Percentiles rank a stretch among this genome's conserved stretches.
phyloP scores from a whole-genome alignment of 2,113 vertebrate species.

The Cyprinus carpio region DNA sequence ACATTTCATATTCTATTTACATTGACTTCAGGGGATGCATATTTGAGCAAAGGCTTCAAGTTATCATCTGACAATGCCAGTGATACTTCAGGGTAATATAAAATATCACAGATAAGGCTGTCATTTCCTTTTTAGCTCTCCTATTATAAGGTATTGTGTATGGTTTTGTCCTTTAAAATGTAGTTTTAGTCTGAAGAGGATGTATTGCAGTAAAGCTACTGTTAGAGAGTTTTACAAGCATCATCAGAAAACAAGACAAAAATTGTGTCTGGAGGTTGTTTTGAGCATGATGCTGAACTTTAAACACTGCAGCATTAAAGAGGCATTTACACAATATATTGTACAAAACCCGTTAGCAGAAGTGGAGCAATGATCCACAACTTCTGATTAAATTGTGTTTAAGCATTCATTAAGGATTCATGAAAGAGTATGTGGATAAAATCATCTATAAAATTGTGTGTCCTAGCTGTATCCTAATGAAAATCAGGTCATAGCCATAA shows the following conservation, averaged over 20 bases:
- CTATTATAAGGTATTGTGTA: background rate
- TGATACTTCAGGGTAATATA: background rate
- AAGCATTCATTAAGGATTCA: background rate
- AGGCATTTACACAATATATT: background rate
- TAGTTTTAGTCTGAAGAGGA: background rate
- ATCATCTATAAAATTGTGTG: background rate
- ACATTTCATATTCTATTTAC: background rate
- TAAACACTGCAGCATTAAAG: background rate
- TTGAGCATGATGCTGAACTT: slow-evolving; percentile 6
- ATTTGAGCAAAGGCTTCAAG: background rate
- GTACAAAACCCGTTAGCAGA: background rate
- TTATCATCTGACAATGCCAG: background rate
- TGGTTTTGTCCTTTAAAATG: background rate
- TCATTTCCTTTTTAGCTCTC: background rate
- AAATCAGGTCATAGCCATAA: slow-evolving; percentile 32
- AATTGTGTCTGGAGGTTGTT: background rate
- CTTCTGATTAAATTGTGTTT: background rate
- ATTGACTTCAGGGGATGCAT: background rate
- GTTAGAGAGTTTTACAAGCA: background rate
- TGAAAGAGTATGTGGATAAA: background rate
- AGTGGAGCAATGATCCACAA: background rate
- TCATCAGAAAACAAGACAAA: background rate
- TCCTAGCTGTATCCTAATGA: background rate
- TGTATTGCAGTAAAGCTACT: background rate
- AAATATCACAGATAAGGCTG: background rate